Percentiles rank a stretch among this genome's conserved stretches.
Conservation (phyloP, 2,113 vertebrate species). For the Notarius lentiginosus region DNA sequence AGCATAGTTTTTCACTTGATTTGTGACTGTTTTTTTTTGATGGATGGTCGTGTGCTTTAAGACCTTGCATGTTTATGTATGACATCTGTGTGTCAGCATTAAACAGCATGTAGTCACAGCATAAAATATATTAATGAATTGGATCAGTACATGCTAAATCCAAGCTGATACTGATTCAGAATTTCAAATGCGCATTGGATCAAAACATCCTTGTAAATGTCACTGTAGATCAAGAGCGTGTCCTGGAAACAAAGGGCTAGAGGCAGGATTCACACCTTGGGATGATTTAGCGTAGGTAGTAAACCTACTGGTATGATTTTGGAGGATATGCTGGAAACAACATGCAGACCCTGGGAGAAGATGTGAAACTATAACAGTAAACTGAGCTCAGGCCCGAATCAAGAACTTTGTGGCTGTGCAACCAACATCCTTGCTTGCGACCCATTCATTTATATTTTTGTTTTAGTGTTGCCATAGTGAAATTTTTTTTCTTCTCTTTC, state of each 20-base stretch:
- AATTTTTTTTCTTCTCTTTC: neutral
- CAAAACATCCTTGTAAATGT: neutral
- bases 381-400: neutral
- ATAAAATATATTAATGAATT: neutral
- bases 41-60: neutral
- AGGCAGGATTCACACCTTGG: neutral
- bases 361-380: neutral
- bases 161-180: neutral
- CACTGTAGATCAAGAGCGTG: neutral
- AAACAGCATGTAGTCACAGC: neutral
- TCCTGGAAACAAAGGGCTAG: neutral
- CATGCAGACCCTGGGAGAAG: neutral
- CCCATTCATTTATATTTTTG: neutral
- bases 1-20: neutral
- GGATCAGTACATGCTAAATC: neutral
- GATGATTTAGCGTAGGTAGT: too few relatives aligned
- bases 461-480: neutral
- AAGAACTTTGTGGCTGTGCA: neutral
- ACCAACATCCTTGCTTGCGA: neutral
- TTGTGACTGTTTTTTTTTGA: neutral
- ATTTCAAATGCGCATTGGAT: neutral
- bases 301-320: neutral
- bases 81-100: neutral
- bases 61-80: neutral
- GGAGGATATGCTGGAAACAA: neutral